Base-by-base conservation (phyloP, 2,113 vertebrate genomes). In the Oceanodroma tethys region DNA sequence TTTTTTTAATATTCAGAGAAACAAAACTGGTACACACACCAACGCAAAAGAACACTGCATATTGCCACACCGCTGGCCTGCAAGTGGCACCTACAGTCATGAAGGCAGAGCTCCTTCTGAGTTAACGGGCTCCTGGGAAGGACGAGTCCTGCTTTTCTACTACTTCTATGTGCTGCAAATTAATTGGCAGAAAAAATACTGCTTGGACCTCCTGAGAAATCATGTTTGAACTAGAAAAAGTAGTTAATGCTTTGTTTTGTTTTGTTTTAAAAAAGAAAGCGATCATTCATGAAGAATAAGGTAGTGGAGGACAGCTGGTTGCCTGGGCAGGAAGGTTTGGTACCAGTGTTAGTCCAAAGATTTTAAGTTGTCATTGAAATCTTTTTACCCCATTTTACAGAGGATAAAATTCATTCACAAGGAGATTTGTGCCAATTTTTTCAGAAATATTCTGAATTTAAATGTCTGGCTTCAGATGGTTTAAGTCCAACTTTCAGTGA, bases 271-370 rank as follows among this genome's bases (percentile, higher is more conserved):
- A 16, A 73, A 32, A 58, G 42, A 19, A 38, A 48, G 16, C 0
- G 9, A 1, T 26, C 2, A 0, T 15, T 62, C 26, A 1, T 1
- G 23, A 34, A 27, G n/a, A 45, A 6, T 3, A 0, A 32, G 10
- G 34, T 6, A 11, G 30, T 17, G 55, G 43, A 17, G n/a, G 15
- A 5, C 5, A 6, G 30, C 11, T 16, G 11, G 9, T 5, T 18
- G 7, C 29, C 62, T 73, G 70, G 66, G 43, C n/a, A 30, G 25
- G 13, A 5, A 0, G 0, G 16, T 18, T 25, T 47, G 80, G 67
- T 40, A 13, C 5, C 22, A 4, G 32, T 0, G 8, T 22, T 20
- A 19, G 22, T 5, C 42, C 67, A 23, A 8, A 58, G 63, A 11
- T 16, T 78, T 65, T 2, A 14, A 34, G 15, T 1, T n/a, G 67